A percentile compares a stretch with the other conserved stretches of the same genome.
These are phyloP conservation scores for Perca schrenkii DNA, from an alignment of 2,113 vertebrate species.

Conservation along the genomic window DNA sequence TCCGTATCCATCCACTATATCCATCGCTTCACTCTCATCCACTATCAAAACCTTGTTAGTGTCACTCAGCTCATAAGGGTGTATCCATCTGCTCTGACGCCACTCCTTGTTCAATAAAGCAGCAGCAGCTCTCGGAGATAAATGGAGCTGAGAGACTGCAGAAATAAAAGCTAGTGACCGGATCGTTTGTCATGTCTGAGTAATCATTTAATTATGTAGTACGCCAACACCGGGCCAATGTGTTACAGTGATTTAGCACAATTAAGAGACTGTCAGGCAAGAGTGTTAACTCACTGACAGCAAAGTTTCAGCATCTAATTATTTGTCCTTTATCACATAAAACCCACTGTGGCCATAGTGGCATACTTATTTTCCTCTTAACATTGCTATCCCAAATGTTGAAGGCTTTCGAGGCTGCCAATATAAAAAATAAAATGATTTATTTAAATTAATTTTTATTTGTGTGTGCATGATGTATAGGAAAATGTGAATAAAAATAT, in stretches of 20 bases:
- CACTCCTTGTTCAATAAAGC: constrained; percentile 43
- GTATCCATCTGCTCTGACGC: constrained; percentile 29
- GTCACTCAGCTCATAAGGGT: constrained; percentile 44
- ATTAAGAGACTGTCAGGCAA: constrained; percentile 14
- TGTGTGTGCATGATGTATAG: background rate
- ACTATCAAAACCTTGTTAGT: constrained; percentile 55
- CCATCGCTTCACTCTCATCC: constrained; percentile 35
- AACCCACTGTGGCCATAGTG: background rate
- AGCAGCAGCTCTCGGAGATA: constrained; percentile 33
- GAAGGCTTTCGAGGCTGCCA: background rate
- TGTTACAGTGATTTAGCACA: constrained; percentile 1
- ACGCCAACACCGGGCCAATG: background rate
- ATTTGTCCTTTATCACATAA: background rate
- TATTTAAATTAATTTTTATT: background rate
- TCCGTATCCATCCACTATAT: constrained; percentile 46
- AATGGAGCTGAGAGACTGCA: constrained; percentile 38
- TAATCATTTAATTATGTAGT: constrained; percentile 46
- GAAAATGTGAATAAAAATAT: background rate
- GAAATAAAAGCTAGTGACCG: background rate
- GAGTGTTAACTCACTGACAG: constrained; percentile 24
- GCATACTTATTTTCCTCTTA: background rate
- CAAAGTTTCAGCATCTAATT: background rate
- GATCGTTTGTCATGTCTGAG: constrained; percentile 45
- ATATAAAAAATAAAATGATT: background rate
- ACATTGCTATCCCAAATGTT: background rate